Base-by-base conservation (phyloP, 2,797 vertebrate genomes). In the Oreochromis mossambicus region DNA sequence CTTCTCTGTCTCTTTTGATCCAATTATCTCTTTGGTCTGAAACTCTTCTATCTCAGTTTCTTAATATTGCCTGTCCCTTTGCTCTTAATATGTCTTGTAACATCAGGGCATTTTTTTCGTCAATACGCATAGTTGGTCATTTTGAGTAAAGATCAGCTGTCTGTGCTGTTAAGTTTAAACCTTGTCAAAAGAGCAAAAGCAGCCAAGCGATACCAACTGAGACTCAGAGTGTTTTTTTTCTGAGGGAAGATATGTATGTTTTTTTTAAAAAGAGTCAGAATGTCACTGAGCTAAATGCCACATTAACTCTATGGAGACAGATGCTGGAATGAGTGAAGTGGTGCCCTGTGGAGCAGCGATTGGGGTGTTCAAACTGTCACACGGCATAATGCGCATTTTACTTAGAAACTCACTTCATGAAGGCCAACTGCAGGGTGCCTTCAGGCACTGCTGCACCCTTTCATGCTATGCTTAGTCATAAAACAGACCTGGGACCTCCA, bases 201-300 rank as follows among this genome's bases (percentile, higher is more conserved):
- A 52, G 73, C 66, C 38, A 11, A 83, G 75, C 61, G 15, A 82
- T 19, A 78, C 79, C 83, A 84, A 79, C 9, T 41, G 51, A 87
- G 86, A 79, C 54, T 79, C 54, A 12, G 61, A 51, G 50, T 8
- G 17, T 4, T 51, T 83, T 83, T 86, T 75, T 92, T 75, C 79
- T 7, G 78, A 92, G 87, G 80, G 82, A 85, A 50, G 78, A 89
- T 89, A 86, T 5, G 86, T 54, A 52, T 68, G 83, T 6, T 68
- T 63, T 32, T n/a, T 2, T 0, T 2, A 21, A 87, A 90, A 87
- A 91, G 84, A 43, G 78, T 84, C 66, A 88, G 87, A 83, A 89
- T 94, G 92, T 94, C 94, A 94, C 82, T 58, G 91, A 92, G 90
- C 90, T 94, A 94, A 95, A 94, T 92, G 93, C 83, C 88, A 92